phyloP scores from a whole-genome alignment of 2,888 invertebrate genomes.

The Ormyrus rosae region DNA sequence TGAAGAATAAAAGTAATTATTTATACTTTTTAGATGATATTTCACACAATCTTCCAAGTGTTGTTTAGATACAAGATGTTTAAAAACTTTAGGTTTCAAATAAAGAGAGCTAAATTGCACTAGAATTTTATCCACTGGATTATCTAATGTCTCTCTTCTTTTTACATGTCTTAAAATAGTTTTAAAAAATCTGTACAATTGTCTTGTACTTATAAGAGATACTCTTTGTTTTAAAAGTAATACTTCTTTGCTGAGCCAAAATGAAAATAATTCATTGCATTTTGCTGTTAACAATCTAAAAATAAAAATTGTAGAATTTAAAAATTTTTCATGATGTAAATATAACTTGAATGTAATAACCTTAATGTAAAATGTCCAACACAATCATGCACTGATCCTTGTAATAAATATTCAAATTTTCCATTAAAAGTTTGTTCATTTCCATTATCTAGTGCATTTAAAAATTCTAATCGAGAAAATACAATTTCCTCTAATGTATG shows the following conservation, averaged over 20 bases:
- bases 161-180: constrained; percentile 63
- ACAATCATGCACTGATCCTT: constrained; percentile 79
- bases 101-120: constrained; percentile 62
- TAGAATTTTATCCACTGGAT: constrained; percentile 61
- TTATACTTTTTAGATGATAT: constrained; percentile 65
- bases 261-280: constrained; percentile 65
- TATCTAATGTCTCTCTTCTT: constrained; percentile 53
- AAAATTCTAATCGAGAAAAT: constrained; percentile 77
- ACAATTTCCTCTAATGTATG: constrained; percentile 79
- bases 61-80: constrained; percentile 63
- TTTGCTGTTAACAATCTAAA: constrained; percentile 68
- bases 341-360: constrained; percentile 63
- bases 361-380: constrained; percentile 80
- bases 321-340: not conserved
- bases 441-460: constrained; percentile 73
- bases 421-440: constrained; percentile 73
- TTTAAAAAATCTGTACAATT: constrained; percentile 68
- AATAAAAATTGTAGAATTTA: constrained; percentile 34
- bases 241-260: constrained; percentile 68
- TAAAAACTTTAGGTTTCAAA: constrained; percentile 61
- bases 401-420: constrained; percentile 78
- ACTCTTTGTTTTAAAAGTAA: constrained; percentile 67
- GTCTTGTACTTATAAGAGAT: constrained; percentile 62
- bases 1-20: constrained; percentile 14
- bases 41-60: constrained; percentile 62